Conservation (phyloP, 2,888 invertebrate species). For the Microplitis manilae region DNA sequence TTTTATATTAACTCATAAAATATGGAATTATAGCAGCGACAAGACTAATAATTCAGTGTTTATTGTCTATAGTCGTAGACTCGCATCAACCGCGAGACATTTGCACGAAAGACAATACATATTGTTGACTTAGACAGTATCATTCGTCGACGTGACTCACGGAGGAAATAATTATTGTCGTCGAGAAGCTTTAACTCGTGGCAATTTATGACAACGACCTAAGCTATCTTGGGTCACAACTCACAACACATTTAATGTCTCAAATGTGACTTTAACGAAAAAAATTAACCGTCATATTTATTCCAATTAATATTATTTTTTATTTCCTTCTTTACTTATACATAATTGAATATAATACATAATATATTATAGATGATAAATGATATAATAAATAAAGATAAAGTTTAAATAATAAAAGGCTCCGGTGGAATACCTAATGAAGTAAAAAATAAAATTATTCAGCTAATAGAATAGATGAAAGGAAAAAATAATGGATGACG, state of each 20-base stretch:
- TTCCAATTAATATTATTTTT: background rate
- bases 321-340: background rate
- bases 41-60: background rate
- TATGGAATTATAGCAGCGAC: background rate
- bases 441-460: background rate
- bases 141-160: slow-evolving; percentile 35
- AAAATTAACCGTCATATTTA: slow-evolving; percentile 17
- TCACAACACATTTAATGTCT: background rate
- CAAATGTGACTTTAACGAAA: background rate
- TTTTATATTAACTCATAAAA: background rate
- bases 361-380: background rate
- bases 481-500: background rate
- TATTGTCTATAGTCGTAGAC: background rate
- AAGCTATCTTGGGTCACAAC: background rate
- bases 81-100: background rate
- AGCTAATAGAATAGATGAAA: background rate
- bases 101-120: slow-evolving; percentile 28
- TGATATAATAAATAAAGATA: background rate
- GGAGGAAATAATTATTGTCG: slow-evolving; percentile 38
- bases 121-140: slow-evolving; percentile 31
- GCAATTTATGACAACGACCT: slow-evolving; percentile 39
- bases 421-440: background rate
- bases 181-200: slow-evolving; percentile 37
- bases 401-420: background rate
- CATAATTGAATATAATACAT: background rate